Conservation (phyloP, 2,888 invertebrate genomes). For the Trissolcus brochymenae region DNA sequence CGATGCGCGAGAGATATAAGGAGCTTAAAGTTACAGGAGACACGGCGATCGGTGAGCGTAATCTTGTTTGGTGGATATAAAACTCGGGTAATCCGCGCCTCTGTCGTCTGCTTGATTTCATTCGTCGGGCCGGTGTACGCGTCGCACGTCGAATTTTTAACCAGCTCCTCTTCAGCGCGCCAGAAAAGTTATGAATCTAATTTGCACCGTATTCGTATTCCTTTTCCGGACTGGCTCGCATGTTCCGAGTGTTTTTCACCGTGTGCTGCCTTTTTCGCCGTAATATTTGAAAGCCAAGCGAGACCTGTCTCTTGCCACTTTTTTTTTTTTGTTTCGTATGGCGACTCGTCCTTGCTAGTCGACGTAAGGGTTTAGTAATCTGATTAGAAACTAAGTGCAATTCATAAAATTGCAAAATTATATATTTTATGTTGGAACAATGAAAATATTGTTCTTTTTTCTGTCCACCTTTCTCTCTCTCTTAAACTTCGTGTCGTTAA, state of each 20-base stretch:
- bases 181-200: conserved; percentile 76
- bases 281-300: conserved; percentile 31
- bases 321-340: conserved; percentile 13
- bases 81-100: conserved; percentile 71
- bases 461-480: too few relatives aligned
- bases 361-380: conserved; percentile 43
- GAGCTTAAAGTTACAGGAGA: conserved; percentile 52
- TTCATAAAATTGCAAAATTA: conserved; percentile 1
- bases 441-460: too few relatives aligned
- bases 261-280: conserved; percentile 15
- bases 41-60: conserved; percentile 65
- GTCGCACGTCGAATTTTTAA: conserved; percentile 74
- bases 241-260: conserved; percentile 31
- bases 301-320: conserved; percentile 9
- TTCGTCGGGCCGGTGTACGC: conserved; percentile 70
- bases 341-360: background rate
- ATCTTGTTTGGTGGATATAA: conserved; percentile 72
- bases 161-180: conserved; percentile 70
- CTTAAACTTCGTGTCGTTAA: too few relatives aligned
- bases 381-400: conserved; percentile 37
- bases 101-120: conserved; percentile 62
- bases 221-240: conserved; percentile 30
- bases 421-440: too few relatives aligned
- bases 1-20: conserved; percentile 46
- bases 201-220: conserved; percentile 73